phyloP scores from a whole-genome alignment of 30 jellyfish, hydroid and myxozoan genomes.

The Sanderia malayensis region DNA sequence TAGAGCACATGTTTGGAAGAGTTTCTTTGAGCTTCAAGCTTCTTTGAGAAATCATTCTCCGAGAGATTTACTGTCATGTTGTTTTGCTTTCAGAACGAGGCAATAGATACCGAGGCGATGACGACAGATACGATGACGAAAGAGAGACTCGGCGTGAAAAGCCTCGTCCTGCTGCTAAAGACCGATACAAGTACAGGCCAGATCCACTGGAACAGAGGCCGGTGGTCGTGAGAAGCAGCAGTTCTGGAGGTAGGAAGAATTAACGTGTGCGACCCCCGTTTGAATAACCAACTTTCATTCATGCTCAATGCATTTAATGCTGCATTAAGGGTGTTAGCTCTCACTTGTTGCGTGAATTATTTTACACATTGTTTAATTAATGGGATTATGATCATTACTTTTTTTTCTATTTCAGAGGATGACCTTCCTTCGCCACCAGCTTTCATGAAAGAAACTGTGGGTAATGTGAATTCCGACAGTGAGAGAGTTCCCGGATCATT shows the following conservation, averaged over 20 bases:
- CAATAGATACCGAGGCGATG: constrained; percentile 19
- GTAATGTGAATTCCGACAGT: constrained; percentile 79
- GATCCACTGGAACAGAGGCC: constrained; percentile 33
- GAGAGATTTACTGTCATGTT: no score
- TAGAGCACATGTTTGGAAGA: no score
- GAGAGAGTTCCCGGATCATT: constrained; percentile 96
- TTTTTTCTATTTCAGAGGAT: constrained; percentile 49
- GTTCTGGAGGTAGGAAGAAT: constrained; percentile 75
- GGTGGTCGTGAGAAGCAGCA: constrained; percentile 45
- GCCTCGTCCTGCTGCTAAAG: constrained; percentile 7
- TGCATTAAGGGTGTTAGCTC: no score
- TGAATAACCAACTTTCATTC: no score
- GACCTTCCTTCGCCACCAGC: constrained; percentile 96
- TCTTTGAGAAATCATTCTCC: no score
- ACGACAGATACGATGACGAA: constrained; percentile 39
- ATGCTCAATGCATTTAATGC: no score
- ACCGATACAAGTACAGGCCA: constrained; percentile 18
- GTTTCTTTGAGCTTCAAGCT: no score
- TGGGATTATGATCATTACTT: no score
- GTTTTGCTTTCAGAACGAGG: constrained; percentile 38
- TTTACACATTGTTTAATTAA: no score
- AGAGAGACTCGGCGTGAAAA: constrained; percentile 9
- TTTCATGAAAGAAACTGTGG: constrained; percentile 62
- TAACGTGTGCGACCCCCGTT: no score
- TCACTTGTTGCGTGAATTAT: no score